A percentile compares a stretch with the other conserved stretches of the same genome.
Conservation (phyloP, 2,113 vertebrate genomes). For the Microcebus jonahi region DNA sequence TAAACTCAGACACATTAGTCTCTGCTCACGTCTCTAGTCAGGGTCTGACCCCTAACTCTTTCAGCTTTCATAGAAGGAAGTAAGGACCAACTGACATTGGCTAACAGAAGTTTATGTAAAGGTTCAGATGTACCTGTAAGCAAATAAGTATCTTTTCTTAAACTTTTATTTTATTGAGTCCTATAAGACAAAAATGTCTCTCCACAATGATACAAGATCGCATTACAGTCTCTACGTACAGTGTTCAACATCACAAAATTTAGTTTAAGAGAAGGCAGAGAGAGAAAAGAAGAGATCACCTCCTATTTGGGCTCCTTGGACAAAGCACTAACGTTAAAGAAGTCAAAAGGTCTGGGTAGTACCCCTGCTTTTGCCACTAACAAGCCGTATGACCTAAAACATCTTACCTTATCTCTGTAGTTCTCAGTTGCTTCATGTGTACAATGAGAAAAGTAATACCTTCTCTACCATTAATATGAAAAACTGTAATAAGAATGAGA, state of each 20-base stretch:
- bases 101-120: constrained; percentile 60
- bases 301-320: neutral
- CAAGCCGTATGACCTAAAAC: neutral
- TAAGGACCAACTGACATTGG: constrained; percentile 73
- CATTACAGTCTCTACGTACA: neutral
- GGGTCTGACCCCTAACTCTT: constrained; percentile 78
- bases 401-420: neutral
- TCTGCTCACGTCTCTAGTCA: constrained; percentile 73
- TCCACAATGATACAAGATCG: neutral
- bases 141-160: neutral
- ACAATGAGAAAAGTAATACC: neutral
- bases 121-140: neutral
- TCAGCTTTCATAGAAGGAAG: constrained; percentile 77
- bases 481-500: neutral
- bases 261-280: neutral
- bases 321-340: neutral
- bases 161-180: constrained; percentile 41
- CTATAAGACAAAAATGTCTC: constrained; percentile 8
- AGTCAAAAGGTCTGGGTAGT: neutral
- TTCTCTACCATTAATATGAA: neutral
- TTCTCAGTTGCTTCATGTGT: neutral
- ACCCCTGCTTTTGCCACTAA: neutral
- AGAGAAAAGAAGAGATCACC: neutral
- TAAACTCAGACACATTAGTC: constrained; percentile 78
- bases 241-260: neutral